A percentile compares a stretch with the other conserved stretches of the same genome.
Evolutionary conservation across 2,888 invertebrate species (phyloP).

Genomic region (Napeogenes inachia): DNA sequence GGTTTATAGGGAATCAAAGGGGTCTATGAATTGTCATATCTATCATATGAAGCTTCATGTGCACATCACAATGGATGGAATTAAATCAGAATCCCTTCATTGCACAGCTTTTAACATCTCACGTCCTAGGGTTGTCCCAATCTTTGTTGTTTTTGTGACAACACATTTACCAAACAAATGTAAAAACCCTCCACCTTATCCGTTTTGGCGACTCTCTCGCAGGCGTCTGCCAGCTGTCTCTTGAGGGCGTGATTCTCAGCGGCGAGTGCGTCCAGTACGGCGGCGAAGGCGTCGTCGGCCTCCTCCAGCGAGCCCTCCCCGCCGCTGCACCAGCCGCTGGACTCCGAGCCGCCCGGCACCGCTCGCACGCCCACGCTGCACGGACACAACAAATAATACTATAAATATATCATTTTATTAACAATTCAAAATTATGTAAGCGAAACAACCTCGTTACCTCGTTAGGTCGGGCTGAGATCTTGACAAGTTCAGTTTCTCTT

Average conservation of each 20-base stretch:
- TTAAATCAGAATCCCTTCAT: too few species aligned
- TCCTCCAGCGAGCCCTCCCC: conserved; percentile 80
- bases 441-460: conserved; percentile 49
- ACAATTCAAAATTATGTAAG: too few species aligned
- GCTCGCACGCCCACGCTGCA: conserved; percentile 72
- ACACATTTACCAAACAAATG: too few species aligned
- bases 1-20: too few species aligned
- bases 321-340: conserved; percentile 77
- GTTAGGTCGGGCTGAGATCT: conserved; percentile 91
- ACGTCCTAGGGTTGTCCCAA: too few species aligned
- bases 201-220: conserved; percentile 89
- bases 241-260: conserved; percentile 91
- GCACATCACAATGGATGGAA: too few species aligned
- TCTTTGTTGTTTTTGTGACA: too few species aligned
- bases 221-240: conserved; percentile 88
- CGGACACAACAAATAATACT: background rate
- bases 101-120: too few species aligned
- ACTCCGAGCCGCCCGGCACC: conserved; percentile 77
- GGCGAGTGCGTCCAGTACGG: conserved; percentile 88
- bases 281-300: conserved; percentile 86
- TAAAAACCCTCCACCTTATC: conserved; percentile 80
- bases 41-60: too few species aligned
- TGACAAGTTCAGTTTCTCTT: conserved; percentile 81
- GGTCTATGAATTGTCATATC: too few species aligned
- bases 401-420: background rate